Conservation (phyloP, 2,888 invertebrate species). For the Sacculina carcini region DNA sequence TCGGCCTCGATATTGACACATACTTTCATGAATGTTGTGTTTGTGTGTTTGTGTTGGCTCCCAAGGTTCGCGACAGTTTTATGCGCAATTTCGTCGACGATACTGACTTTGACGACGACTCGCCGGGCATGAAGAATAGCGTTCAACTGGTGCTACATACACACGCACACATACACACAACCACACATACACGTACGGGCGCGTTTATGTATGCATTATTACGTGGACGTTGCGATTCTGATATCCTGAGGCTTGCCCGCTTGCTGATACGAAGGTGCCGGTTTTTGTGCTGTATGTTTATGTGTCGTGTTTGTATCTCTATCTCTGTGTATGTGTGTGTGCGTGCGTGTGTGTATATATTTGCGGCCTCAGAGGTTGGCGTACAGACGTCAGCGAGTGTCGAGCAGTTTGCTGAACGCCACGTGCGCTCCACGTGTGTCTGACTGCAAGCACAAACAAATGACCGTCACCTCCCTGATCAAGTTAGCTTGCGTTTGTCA, state of each 20-base stretch:
- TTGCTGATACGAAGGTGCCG: neutral
- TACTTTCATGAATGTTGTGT: too few relatives aligned
- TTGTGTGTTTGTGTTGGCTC: neutral
- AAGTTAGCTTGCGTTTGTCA: too few relatives aligned
- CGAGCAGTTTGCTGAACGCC: conserved; percentile 39
- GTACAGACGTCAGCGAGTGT: too few relatives aligned
- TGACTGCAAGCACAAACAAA: conserved; percentile 44
- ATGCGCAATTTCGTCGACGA: conserved; percentile 91
- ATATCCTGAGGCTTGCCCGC: too few relatives aligned
- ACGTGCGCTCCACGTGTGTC: conserved; percentile 57
- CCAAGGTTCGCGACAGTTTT: conserved; percentile 77
- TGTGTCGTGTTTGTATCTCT: neutral
- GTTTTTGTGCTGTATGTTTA: neutral
- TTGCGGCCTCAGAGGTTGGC: too few relatives aligned
- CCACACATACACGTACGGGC: conserved; percentile 12
- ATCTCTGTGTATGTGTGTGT: neutral
- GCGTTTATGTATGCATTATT: too few relatives aligned
- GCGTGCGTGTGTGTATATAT: neutral
- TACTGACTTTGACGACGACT: conserved; percentile 31
- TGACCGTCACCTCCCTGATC: conserved; percentile 57
- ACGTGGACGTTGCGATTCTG: too few relatives aligned
- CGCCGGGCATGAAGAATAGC: conserved; percentile 17
- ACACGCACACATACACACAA: conserved; percentile 9
- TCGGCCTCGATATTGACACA: too few relatives aligned
- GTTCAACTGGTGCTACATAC: conserved; percentile 4